These are phyloP conservation scores for Drosophila formosana DNA, from an alignment of 2,888 invertebrate species.

Conservation along the genomic window DNA sequence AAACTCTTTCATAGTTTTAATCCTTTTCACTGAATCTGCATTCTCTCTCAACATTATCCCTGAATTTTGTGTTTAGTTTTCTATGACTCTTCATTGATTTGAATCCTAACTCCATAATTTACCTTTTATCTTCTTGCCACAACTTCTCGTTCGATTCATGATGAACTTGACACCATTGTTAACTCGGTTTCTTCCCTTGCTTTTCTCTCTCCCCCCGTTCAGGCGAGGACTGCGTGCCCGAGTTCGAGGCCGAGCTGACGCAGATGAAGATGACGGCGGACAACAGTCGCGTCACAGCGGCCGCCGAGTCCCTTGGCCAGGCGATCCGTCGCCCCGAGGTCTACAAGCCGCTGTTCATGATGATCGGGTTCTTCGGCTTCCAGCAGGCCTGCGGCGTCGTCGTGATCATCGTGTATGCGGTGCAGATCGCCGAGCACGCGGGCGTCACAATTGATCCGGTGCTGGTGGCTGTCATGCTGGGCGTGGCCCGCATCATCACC, in stretches of 20 bases:
- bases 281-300: conserved; percentile 69
- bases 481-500: conserved; percentile 88
- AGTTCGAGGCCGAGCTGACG: conserved; percentile 82
- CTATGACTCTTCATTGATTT: no score
- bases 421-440: conserved; percentile 88
- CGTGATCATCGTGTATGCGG: conserved; percentile 90
- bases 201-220: neutral
- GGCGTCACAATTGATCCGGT: conserved; percentile 88
- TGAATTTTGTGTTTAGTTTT: no score
- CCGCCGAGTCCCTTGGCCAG: conserved; percentile 72
- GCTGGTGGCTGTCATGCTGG: conserved; percentile 89
- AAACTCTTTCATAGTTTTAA: no score
- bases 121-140: no score
- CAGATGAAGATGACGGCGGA: conserved; percentile 81
- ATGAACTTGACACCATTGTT: no score
- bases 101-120: no score
- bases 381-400: conserved; percentile 90
- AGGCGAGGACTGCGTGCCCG: conserved; percentile 74
- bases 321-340: conserved; percentile 83
- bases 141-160: no score
- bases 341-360: conserved; percentile 84
- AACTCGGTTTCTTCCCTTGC: neutral
- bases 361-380: conserved; percentile 89
- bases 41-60: no score
- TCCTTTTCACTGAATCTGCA: no score